phyloP scores from a whole-genome alignment of 2,797 vertebrate genomes.

The Cyprinella venusta region DNA sequence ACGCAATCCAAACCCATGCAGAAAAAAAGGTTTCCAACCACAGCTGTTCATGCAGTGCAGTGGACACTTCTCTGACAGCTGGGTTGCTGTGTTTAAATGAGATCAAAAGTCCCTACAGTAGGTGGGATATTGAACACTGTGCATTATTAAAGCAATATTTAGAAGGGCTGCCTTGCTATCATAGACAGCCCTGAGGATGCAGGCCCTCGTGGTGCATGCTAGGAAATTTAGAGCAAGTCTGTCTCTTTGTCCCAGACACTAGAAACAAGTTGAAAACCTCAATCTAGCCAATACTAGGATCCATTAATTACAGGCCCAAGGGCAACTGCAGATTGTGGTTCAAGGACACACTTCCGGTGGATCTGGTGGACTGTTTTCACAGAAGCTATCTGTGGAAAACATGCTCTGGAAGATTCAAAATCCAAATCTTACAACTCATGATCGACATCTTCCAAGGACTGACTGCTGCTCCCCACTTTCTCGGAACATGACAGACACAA shows the following conservation, averaged over 20 bases:
- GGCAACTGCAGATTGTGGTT: constrained; percentile 40
- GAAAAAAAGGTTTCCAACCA: constrained; percentile 27
- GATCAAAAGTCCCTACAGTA: constrained; percentile 34
- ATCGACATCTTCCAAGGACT: constrained; percentile 21
- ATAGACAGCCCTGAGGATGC: constrained; percentile 29
- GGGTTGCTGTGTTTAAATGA: constrained; percentile 51
- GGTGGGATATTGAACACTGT: constrained; percentile 56
- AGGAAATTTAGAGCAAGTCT: constrained; percentile 39
- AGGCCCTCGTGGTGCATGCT: constrained; percentile 15
- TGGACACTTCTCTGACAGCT: constrained; percentile 20
- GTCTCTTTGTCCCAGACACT: constrained; percentile 38
- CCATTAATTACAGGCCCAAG: constrained; percentile 57
- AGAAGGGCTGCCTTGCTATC: constrained; percentile 23
- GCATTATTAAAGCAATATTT: constrained; percentile 55
- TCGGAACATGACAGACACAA: constrained; percentile 16
- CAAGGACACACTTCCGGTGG: constrained; percentile 51
- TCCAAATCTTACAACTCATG: constrained; percentile 16
- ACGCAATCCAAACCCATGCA: constrained; percentile 9
- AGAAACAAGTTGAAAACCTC: constrained; percentile 52
- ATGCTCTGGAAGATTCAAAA: constrained; percentile 24
- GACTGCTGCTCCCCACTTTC: constrained; percentile 10
- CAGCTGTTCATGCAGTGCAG: constrained; percentile 5
- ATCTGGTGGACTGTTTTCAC: constrained; percentile 26
- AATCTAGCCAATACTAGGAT: constrained; percentile 52
- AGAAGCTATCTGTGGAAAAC: constrained; percentile 5